A percentile compares a stretch with the other conserved stretches of the same genome.
phyloP scores from a whole-genome alignment of 2,888 invertebrate species.

The Epistrophe eligans region DNA sequence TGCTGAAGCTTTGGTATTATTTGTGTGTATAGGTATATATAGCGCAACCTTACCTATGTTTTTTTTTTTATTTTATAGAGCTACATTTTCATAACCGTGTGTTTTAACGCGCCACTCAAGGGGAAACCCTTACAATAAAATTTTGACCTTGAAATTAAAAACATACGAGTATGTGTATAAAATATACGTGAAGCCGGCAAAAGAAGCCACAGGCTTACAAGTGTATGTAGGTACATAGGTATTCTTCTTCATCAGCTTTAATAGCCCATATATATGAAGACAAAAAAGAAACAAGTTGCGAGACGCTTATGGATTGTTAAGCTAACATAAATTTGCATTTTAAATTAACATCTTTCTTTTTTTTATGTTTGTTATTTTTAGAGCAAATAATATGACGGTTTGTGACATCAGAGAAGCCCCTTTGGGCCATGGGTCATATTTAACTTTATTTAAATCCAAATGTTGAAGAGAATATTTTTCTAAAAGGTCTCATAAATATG shows the following conservation, averaged over 20 bases:
- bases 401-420: not conserved
- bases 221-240: not conserved
- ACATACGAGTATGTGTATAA: not conserved
- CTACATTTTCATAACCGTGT: conserved; percentile 23
- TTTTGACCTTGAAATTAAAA: conserved; percentile 27
- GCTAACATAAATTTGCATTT: conserved; percentile 33
- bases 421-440: too few species aligned
- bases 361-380: not conserved
- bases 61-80: not conserved
- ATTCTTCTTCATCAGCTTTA: conserved; percentile 24
- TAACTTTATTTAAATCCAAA: not conserved
- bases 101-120: not conserved
- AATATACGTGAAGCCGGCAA: not conserved
- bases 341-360: conserved; percentile 16
- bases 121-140: conserved; percentile 11
- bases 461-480: not conserved
- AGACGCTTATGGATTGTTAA: conserved; percentile 22
- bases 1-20: conserved; percentile 19
- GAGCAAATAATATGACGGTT: conserved; percentile 1
- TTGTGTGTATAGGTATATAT: not conserved
- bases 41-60: not conserved
- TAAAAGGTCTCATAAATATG: not conserved
- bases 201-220: conserved; percentile 13
- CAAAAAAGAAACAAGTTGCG: conserved; percentile 12
- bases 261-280: not conserved